Evolutionary conservation across 2,888 invertebrate genomes (phyloP).

Genomic region (Cryptops parisi): DNA sequence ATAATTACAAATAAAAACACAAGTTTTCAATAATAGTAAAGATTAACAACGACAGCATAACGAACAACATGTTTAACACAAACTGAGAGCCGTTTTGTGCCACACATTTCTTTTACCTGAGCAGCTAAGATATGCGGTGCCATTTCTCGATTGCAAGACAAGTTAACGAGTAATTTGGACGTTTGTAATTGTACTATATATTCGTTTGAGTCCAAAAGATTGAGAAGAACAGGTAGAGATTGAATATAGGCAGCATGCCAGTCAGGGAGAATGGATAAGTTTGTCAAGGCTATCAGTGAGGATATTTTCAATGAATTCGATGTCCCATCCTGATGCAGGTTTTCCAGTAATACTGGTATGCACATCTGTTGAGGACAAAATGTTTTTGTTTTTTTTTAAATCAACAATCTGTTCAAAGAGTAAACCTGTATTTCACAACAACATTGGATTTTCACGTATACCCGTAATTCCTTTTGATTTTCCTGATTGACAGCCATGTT

Average conservation of each 20-base stretch:
- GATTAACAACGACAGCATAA: neutral
- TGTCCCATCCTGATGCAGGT: slow-evolving; percentile 27
- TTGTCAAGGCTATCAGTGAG: slow-evolving; percentile 40
- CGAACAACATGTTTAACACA: too few relatives aligned
- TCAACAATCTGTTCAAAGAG: too few relatives aligned
- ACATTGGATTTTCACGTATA: too few relatives aligned
- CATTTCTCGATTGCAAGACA: slow-evolving; percentile 43
- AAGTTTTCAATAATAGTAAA: neutral
- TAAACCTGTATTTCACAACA: too few relatives aligned
- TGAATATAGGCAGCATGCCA: slow-evolving; percentile 39
- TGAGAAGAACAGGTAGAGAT: slow-evolving; percentile 35
- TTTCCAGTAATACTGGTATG: slow-evolving; percentile 36
- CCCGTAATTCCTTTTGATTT: slow-evolving; percentile 39
- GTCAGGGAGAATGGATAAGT: slow-evolving; percentile 35
- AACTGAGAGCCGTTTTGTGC: too few relatives aligned
- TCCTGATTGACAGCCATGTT: slow-evolving; percentile 40
- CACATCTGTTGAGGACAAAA: too few relatives aligned
- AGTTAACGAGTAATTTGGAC: slow-evolving; percentile 42
- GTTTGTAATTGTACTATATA: slow-evolving; percentile 37
- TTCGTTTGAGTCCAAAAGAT: slow-evolving; percentile 33
- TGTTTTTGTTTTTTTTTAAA: too few relatives aligned
- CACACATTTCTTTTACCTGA: too few relatives aligned
- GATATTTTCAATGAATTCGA: slow-evolving; percentile 33
- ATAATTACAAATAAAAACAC: neutral
- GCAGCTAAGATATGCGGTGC: slow-evolving; percentile 43